Percentiles rank a stretch among this genome's conserved stretches.
Evolutionary conservation across 1,140 invertebrate species (phyloP).

Genomic region (Euwallacea fornicatus): DNA sequence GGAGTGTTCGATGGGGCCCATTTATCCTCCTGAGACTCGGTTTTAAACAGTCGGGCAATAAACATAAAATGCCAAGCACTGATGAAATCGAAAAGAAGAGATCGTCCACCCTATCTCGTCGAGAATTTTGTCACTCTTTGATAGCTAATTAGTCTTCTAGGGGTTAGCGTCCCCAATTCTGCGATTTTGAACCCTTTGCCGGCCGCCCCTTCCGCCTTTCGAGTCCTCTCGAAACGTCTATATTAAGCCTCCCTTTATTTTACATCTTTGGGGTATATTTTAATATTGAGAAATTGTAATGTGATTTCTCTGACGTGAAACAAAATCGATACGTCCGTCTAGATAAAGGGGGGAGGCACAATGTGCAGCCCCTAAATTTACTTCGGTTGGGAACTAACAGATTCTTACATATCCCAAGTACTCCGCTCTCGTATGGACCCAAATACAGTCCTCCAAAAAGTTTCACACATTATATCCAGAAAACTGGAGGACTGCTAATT

Average conservation of each 20-base stretch:
- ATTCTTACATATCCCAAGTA: no score
- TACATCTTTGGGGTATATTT: slow-evolving; percentile 31
- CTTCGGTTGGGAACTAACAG: no score
- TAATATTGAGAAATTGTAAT: slow-evolving; percentile 30
- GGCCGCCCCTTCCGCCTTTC: slow-evolving; percentile 18
- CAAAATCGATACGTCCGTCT: slow-evolving; percentile 21
- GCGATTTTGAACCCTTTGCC: slow-evolving; percentile 50
- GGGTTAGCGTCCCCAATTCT: slow-evolving; percentile 49
- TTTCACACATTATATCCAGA: slow-evolving; percentile 32
- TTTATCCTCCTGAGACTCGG: neutral
- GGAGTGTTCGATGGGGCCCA: neutral
- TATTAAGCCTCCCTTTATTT: slow-evolving; percentile 33
- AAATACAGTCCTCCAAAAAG: slow-evolving; percentile 12
- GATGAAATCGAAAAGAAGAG: slow-evolving; percentile 21
- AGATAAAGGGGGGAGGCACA: no score
- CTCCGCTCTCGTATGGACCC: no score
- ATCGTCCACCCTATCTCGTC: slow-evolving; percentile 42
- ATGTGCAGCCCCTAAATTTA: no score
- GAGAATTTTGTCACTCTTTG: slow-evolving; percentile 52
- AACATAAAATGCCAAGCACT: no score
- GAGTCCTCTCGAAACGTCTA: slow-evolving; percentile 18
- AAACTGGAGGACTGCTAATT: slow-evolving; percentile 34
- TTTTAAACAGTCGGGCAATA: slow-evolving; percentile 3
- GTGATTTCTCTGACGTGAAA: slow-evolving; percentile 23
- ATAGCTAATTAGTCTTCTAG: slow-evolving; percentile 52